Percentiles rank a stretch among this genome's conserved stretches.
These are phyloP conservation scores for Urocyon cinereoargenteus DNA, from an alignment of 2,797 vertebrate species.

Conservation along the genomic window DNA sequence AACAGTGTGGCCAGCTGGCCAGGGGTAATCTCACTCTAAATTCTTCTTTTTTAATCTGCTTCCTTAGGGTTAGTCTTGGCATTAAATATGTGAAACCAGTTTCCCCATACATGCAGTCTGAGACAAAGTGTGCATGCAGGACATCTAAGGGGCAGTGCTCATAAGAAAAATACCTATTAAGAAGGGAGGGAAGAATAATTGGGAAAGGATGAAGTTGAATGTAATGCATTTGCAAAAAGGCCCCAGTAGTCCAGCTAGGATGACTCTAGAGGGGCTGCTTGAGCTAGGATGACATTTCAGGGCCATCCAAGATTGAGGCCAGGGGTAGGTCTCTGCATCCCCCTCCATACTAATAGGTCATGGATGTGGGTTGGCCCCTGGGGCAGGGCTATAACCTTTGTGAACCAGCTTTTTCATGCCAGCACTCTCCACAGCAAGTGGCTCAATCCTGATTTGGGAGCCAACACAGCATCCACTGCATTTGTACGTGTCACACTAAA, in stretches of 20 bases:
- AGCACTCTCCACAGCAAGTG: not conserved
- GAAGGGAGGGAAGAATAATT: not conserved
- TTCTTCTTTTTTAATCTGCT: slow-evolving; percentile 21
- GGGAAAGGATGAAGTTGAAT: not conserved
- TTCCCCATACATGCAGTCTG: not conserved
- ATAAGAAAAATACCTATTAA: not conserved
- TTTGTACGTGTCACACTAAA: not conserved
- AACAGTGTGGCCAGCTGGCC: not conserved
- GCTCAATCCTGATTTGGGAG: not conserved
- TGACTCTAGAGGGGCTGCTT: not conserved
- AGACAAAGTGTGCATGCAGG: not conserved
- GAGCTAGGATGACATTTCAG: not conserved
- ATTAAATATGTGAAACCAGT: not conserved
- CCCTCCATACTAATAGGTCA: not conserved
- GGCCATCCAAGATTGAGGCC: not conserved
- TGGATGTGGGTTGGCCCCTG: not conserved
- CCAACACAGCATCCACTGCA: not conserved
- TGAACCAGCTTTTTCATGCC: not conserved
- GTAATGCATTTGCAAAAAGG: not conserved
- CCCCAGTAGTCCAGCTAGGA: not conserved
- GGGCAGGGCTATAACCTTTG: not conserved
- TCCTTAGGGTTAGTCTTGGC: not conserved
- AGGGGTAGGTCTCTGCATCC: not conserved
- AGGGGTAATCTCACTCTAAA: not conserved
- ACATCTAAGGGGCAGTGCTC: not conserved